A percentile compares a stretch with the other conserved stretches of the same genome.
Conservation (phyloP, 2,888 invertebrate genomes). For the Tromatobia lineatoria region DNA sequence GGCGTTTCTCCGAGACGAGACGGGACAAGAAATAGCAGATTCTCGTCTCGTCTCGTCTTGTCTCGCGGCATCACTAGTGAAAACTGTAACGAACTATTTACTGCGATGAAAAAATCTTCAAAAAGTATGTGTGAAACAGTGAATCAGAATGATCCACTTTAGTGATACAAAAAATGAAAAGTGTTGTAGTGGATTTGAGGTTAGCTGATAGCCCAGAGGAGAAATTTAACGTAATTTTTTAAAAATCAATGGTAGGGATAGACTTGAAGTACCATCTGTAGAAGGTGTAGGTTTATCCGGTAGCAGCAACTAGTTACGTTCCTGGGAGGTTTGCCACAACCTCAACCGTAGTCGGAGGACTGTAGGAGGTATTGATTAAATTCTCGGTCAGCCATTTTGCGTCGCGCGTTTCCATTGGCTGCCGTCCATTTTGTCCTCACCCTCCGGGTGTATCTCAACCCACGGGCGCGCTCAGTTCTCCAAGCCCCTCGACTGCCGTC, state of each 20-base stretch:
- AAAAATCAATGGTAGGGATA: neutral
- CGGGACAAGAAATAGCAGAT: no score
- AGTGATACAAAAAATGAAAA: neutral
- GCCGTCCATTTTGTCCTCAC: slow-evolving; percentile 84
- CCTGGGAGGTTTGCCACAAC: slow-evolving; percentile 81
- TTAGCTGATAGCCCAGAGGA: neutral
- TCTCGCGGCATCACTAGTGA: no score
- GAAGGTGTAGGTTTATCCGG: slow-evolving; percentile 75
- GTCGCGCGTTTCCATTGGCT: slow-evolving; percentile 80
- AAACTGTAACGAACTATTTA: no score
- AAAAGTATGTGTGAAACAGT: no score
- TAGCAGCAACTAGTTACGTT: slow-evolving; percentile 84
- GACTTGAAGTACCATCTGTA: slow-evolving; percentile 13
- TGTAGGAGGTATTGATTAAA: slow-evolving; percentile 84
- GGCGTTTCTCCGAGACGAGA: no score
- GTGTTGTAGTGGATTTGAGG: neutral
- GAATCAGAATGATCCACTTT: neutral
- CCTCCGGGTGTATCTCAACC: slow-evolving; percentile 65
- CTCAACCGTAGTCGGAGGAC: slow-evolving; percentile 72
- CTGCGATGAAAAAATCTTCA: neutral
- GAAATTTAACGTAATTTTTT: neutral
- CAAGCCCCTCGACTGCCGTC: slow-evolving; percentile 30
- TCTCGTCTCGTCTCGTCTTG: no score
- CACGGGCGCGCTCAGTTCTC: slow-evolving; percentile 40
- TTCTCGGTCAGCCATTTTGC: slow-evolving; percentile 84